Base-by-base conservation (phyloP, 1,140 invertebrate species). In the Nephila pilipes region DNA sequence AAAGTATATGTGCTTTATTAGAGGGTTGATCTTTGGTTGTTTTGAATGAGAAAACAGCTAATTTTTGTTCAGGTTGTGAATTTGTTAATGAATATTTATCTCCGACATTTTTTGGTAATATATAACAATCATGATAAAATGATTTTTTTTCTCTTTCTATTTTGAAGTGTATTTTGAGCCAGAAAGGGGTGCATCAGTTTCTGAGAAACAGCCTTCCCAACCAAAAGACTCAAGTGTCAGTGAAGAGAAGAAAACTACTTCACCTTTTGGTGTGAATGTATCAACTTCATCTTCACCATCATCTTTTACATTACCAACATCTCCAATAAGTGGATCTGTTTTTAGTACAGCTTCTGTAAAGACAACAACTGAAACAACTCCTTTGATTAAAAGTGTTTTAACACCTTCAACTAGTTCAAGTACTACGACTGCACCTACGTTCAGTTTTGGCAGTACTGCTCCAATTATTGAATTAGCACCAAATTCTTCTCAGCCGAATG, bases 361-460 rank as follows among this genome's bases (percentile, higher is more conserved):
- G 57, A 60, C 85, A 60, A 5, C 4, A 80, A 60, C 57, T 22
- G 46, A 58, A 87, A 22, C 55, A 12, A 22, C 54, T 5, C 5
- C 38, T 18, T 32, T 25, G 32, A 38, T 36, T 8, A 60, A 58
- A 60, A 87, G 22, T 87, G 29, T 60, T 60, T 32, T 60, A 29
- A n/a, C 55, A 22, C 29, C 55, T 20, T 54, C 85, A 60, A 18
- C 29, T 81, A 20, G 36, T 12, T 46, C 25, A 60, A 87, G 57
- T 60, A n/a, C 85, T 60, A 60, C 85, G 36, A 22, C 16, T 36
- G 16, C 58, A 36, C 57, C 85, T 38, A 58, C 55, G 10, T 63
- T 60, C 29, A 87, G 29, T 87, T 83, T 87, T 54, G 22, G 57
- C 25, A 60, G 8, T 60, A 36, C 85, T 87, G 29, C 29, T 83